Evolutionary conservation across 2,797 vertebrate genomes (phyloP), one percentile per base, ranked within the genome.

Genomic region (Platyrinchus mystaceus): DNA sequence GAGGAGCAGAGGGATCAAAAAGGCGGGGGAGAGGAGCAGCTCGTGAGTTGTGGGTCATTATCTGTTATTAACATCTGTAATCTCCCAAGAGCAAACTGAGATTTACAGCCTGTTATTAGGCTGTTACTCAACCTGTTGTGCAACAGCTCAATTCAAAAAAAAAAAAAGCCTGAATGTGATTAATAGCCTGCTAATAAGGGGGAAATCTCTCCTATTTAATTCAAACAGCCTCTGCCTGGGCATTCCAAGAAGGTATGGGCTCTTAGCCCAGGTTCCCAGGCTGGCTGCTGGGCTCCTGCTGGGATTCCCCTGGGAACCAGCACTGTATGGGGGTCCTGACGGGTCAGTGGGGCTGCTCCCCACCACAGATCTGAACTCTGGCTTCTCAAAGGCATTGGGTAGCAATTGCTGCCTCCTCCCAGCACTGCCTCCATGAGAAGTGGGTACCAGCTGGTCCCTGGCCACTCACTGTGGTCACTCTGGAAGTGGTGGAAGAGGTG

Each of bases 31-130:
- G 84, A 94, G 22, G 34, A 95, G 75, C 70, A 94, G 85, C 95
- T 87, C 58, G 30, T 90, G 94, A 96, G 95, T 81, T 95, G 94
- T 89, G 92, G 95, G 78, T 96, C 94, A 95, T 97, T 97, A 96
- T 96, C 95, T 96, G 90, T 91, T 95, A 96, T 95, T 96, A 97
- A 95, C 95, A 97, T 97, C 96, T 95, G 89, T 96, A 96, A 96
- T 96, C 96, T 95, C 95, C 81, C 81, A 14, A 87, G 93, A 95
- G 94, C 95, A 94, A 96, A 97, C 96, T 95, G 94, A 91, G 96
- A 96, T 97, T 96, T 96, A 95, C 93, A 95, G 95, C 90, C 90
- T 96, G 95, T 95, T 94, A 95, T 97, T 97, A 95, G 92, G 87
- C 84, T 94, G 75, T 96, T 97, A 96, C 96, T 96, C 96, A 96